Percentiles rank a stretch among this genome's conserved stretches.
phyloP scores from a whole-genome alignment of 2,113 vertebrate genomes.

The Canis aureus region DNA sequence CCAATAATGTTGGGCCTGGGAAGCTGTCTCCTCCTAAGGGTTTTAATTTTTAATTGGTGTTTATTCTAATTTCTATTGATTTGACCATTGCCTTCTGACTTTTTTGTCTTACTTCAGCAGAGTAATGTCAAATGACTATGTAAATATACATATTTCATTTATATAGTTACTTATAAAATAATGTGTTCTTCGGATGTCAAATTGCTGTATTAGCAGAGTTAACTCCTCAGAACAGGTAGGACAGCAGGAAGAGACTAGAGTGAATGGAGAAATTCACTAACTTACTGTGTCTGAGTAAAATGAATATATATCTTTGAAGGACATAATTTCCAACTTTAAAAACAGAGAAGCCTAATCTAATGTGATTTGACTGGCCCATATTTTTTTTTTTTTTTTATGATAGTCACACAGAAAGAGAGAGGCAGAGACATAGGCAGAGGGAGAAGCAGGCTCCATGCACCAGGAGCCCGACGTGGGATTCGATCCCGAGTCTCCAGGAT shows the following conservation, averaged over 20 bases:
- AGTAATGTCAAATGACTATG: not conserved
- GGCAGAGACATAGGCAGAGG: no score
- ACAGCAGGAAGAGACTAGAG: not conserved
- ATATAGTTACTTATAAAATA: not conserved
- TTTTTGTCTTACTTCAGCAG: not conserved
- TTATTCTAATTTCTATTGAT: not conserved
- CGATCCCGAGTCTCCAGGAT: no score
- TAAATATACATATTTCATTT: not conserved
- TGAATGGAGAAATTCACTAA: not conserved
- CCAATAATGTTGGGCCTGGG: not conserved
- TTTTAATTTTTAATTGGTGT: not conserved
- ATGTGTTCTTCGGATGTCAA: not conserved
- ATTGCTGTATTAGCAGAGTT: not conserved
- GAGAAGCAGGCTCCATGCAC: no score
- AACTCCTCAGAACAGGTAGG: not conserved
- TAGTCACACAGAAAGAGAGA: no score
- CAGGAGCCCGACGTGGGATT: no score
- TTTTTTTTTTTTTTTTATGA: not conserved
- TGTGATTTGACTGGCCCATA: not conserved
- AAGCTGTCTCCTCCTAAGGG: not conserved
- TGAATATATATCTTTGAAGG: not conserved
- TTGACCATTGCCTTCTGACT: not conserved
- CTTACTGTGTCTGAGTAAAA: not conserved
- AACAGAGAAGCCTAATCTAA: not conserved
- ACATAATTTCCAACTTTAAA: not conserved